Percentiles rank a stretch among this genome's conserved stretches.
These are phyloP conservation scores for Rhabdophis nuchalis DNA, from an alignment of 2,797 vertebrate genomes.

Conservation along the genomic window DNA sequence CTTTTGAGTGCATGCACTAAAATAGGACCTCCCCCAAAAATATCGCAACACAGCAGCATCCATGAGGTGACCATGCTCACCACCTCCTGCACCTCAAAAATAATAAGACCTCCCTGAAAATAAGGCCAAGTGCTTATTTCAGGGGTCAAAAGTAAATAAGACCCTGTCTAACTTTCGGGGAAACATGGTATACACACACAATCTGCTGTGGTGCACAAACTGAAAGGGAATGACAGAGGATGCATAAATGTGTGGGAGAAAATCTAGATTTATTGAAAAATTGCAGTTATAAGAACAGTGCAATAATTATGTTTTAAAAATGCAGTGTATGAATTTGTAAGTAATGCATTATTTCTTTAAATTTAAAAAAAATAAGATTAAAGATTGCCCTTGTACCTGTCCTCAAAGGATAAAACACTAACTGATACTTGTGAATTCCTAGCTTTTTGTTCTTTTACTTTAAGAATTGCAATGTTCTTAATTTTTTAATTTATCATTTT, in stretches of 20 bases:
- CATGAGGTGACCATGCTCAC: too few species aligned
- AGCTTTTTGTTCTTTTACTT: not conserved
- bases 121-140: too few species aligned
- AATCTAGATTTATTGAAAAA: not conserved
- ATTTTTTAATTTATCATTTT: too few species aligned
- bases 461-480: not conserved
- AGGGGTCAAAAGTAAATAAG: too few species aligned
- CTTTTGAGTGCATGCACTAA: too few species aligned
- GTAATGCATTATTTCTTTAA: not conserved
- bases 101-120: too few species aligned
- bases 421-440: too few species aligned
- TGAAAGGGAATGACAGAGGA: not conserved
- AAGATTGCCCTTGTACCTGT: not conserved
- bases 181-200: too few species aligned
- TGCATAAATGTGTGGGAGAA: not conserved
- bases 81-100: too few species aligned
- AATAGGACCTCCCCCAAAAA: too few species aligned
- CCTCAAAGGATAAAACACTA: not conserved
- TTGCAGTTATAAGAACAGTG: not conserved
- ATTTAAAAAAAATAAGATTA: not conserved
- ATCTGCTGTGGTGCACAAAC: not conserved
- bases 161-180: too few species aligned
- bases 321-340: not conserved
- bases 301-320: not conserved
- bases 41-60: too few species aligned